phyloP scores from a whole-genome alignment of 2,113 vertebrate genomes.

The Gallinago jamesoni region DNA sequence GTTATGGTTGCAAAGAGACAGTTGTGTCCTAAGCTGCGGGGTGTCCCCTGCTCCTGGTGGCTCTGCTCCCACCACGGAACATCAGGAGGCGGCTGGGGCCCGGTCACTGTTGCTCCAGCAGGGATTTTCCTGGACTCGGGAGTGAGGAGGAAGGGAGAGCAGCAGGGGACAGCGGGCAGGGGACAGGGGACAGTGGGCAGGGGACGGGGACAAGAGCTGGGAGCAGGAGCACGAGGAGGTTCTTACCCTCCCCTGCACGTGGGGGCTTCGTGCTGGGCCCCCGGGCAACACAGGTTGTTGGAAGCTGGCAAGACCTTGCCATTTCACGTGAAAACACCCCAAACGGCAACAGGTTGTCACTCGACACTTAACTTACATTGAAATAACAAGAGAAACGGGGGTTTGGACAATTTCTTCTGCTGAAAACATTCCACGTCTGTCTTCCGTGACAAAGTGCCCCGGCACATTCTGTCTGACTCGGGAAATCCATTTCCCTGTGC shows the following conservation, averaged over 20 bases:
- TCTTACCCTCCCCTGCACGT: neutral
- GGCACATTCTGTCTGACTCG: neutral
- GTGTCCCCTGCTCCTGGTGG: neutral
- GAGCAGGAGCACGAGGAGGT: neutral
- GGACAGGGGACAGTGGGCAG: neutral
- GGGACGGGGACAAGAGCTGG: neutral
- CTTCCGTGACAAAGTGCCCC: neutral
- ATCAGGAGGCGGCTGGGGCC: neutral
- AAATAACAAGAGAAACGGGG: neutral
- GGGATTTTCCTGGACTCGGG: neutral
- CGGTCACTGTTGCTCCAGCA: neutral
- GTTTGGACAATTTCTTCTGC: neutral
- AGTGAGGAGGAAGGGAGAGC: neutral
- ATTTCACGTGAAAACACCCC: neutral
- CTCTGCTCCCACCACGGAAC: neutral
- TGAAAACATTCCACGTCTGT: neutral
- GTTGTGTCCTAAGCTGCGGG: neutral
- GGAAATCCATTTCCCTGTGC: neutral
- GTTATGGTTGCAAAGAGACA: neutral
- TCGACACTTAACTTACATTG: fast-evolving
- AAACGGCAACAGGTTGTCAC: neutral
- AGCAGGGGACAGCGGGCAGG: neutral
- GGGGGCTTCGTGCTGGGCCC: neutral
- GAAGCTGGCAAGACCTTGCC: neutral
- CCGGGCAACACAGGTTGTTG: neutral